Conservation (phyloP, 2,888 invertebrate genomes). For the Sceliomorpha sp. region DNA sequence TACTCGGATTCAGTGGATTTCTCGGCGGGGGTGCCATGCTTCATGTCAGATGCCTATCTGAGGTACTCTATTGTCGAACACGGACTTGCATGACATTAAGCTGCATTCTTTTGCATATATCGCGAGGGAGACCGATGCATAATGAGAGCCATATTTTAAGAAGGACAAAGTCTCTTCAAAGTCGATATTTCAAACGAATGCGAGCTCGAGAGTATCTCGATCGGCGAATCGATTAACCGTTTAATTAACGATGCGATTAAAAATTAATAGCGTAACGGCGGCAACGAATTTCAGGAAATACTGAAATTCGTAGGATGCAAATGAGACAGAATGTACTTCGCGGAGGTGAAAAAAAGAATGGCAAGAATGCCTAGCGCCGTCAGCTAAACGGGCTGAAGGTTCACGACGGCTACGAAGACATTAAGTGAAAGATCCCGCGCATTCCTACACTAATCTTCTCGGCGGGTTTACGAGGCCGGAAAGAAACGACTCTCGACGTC, state of each 20-base stretch:
- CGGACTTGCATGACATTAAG: constrained; percentile 6
- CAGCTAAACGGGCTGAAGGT: constrained; percentile 5
- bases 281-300: background rate
- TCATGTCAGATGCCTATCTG: constrained; percentile 4
- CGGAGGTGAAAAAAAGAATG: constrained; percentile 3
- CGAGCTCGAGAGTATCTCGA: too few species aligned
- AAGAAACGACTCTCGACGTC: constrained; percentile 22
- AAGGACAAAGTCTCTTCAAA: too few species aligned
- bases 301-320: constrained; percentile 8
- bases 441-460: constrained; percentile 21
- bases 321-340: constrained; percentile 8
- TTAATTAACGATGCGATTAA: too few species aligned
- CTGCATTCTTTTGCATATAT: constrained; percentile 1
- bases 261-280: too few species aligned
- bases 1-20: constrained; percentile 1
- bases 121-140: too few species aligned
- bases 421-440: constrained; percentile 15
- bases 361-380: background rate
- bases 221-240: too few species aligned
- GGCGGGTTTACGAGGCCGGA: constrained; percentile 17
- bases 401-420: constrained; percentile 11
- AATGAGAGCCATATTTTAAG: too few species aligned
- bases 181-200: too few species aligned
- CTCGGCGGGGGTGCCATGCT: constrained; percentile 6
- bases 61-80: background rate